Base-by-base conservation (phyloP, 2,113 vertebrate genomes). In the Syrmaticus mikado region DNA sequence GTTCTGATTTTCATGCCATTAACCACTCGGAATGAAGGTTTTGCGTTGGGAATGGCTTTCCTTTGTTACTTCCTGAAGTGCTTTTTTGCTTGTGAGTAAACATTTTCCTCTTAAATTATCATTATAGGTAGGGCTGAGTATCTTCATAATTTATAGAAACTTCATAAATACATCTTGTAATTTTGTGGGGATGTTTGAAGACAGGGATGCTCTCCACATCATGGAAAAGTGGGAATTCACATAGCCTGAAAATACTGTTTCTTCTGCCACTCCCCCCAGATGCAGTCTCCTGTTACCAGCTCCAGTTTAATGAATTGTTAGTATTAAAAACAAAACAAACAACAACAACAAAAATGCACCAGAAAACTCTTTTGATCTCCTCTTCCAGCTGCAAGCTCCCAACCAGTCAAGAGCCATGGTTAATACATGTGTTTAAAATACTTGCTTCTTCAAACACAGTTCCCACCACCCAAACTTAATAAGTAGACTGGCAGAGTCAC, bases 321-420 rank as follows among this genome's bases (percentile, higher is more conserved):
- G 67, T 92, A 90, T 45, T 36, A 36, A 84, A 80, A 60, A 89
- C 68, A 74, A 94, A 93, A 94, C 91, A 92, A 82, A 61, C 32
- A 34, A 17, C 19, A 34, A 16, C 52, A 60, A 24, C n/a, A 61
- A 61, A 61, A 61, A 53, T 30, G 24, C 50, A 52, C 25, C 53
- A 18, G 53, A 24, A 65, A 79, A 76, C 57, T 86, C 30, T 38
- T 96, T 93, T 94, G 84, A 87, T 92, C 62, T 95, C 74, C 25
- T 83, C 66, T 94, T 85, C 93, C 95, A 97, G 86, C 95, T 97
- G 95, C 79, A 96, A 85, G 71, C 57, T 91, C 74, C 82, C 85
- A 89, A 70, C 28, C 25, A 36, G 50, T 58, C 85, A 91, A 94
- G 78, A 91, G 45, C 30, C 64, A 52, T 78, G 82, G 92, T 94